A percentile compares a stretch with the other conserved stretches of the same genome.
Evolutionary conservation across 2,797 vertebrate species (phyloP).

Genomic region (Diceros bicornis): DNA sequence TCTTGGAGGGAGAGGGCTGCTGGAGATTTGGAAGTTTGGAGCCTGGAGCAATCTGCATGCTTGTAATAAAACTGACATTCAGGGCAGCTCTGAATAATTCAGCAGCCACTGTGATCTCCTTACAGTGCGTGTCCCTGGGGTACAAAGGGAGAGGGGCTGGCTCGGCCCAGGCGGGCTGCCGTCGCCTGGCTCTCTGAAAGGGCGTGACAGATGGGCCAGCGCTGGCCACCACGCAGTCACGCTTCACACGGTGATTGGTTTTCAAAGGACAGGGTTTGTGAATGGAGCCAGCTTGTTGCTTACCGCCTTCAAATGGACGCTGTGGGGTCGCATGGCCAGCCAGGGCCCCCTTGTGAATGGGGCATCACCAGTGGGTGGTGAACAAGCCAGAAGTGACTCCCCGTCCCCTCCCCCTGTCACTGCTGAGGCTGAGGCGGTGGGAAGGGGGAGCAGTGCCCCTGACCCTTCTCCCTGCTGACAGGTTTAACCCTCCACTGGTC

Average conservation of each 20-base stretch:
- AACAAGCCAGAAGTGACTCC: slow-evolving; percentile 57
- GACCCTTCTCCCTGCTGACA: background rate
- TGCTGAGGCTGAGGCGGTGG: background rate
- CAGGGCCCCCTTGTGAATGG: slow-evolving; percentile 65
- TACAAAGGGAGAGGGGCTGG: slow-evolving; percentile 79
- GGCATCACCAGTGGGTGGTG: slow-evolving; percentile 58
- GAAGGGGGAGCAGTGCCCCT: background rate
- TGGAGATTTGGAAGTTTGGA: slow-evolving; percentile 74
- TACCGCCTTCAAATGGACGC: slow-evolving; percentile 68
- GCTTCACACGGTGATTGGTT: slow-evolving; percentile 79
- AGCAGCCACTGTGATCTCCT: slow-evolving; percentile 79
- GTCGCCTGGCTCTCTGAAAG: slow-evolving; percentile 77
- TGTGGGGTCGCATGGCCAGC: slow-evolving; percentile 70
- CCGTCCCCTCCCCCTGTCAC: background rate
- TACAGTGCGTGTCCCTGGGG: slow-evolving; percentile 75
- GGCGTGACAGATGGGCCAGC: slow-evolving; percentile 85
- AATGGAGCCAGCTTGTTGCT: slow-evolving; percentile 79
- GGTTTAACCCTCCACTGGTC: background rate
- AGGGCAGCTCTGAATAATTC: slow-evolving; percentile 85
- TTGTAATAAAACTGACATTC: slow-evolving; percentile 81
- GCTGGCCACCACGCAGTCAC: slow-evolving; percentile 83
- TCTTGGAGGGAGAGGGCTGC: slow-evolving; percentile 48
- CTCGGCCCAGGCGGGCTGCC: slow-evolving; percentile 54
- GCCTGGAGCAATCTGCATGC: slow-evolving; percentile 80
- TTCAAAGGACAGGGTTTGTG: slow-evolving; percentile 84